Percentiles rank a stretch among this genome's conserved stretches.
Conservation (phyloP, 2,797 vertebrate species). For the Tadarida brasiliensis region DNA sequence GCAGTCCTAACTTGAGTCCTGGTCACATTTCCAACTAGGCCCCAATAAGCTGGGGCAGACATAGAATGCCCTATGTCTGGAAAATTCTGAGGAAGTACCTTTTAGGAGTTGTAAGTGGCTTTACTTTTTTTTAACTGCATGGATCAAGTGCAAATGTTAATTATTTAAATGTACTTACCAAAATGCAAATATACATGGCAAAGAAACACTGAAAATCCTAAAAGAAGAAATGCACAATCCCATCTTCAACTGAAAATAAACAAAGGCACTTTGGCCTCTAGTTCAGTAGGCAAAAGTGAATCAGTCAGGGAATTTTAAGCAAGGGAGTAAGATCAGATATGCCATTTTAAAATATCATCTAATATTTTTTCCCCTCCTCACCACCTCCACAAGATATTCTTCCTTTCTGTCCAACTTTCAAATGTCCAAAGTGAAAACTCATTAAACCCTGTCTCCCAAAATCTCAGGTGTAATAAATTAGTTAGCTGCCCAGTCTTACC, state of each 20-base stretch:
- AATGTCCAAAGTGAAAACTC: not conserved
- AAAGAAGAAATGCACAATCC: conserved; percentile 13
- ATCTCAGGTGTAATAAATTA: not conserved
- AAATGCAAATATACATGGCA: conserved; percentile 28
- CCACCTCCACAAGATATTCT: not conserved
- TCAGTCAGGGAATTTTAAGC: not conserved
- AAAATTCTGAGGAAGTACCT: not conserved
- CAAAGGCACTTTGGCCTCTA: not conserved
- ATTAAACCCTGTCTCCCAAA: not conserved
- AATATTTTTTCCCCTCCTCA: not conserved
- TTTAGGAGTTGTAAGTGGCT: not conserved
- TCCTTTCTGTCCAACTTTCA: not conserved
- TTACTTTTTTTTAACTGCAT: not conserved
- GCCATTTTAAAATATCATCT: not conserved
- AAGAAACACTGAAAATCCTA: conserved; percentile 12
- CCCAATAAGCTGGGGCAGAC: not conserved
- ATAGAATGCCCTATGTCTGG: not conserved
- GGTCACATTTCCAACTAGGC: not conserved
- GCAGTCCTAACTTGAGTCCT: not conserved
- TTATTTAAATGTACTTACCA: conserved; percentile 22
- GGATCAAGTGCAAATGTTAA: not conserved
- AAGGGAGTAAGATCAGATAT: not conserved
- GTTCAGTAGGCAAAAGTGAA: not conserved
- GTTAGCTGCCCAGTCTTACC: not conserved
- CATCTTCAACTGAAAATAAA: not conserved